These are phyloP conservation scores for Clavelina lepadiformis DNA, from an alignment of 23 tunicate species.

Conservation along the genomic window DNA sequence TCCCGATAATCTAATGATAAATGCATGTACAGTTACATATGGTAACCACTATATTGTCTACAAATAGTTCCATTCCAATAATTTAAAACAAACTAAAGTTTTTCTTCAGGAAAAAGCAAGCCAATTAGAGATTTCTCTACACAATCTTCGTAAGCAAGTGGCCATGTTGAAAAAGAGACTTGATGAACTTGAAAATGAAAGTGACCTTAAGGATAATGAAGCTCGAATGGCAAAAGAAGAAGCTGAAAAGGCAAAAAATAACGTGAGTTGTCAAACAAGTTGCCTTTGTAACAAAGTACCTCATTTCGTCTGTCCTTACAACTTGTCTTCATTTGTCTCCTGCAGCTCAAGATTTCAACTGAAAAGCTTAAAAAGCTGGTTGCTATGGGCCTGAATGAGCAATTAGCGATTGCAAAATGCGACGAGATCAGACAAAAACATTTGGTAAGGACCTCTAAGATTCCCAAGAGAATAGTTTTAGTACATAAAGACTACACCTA, in stretches of 20 bases:
- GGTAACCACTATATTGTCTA: no score
- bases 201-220: constrained; percentile 23
- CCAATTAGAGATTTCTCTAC: constrained; percentile 22
- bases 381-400: constrained; percentile 45
- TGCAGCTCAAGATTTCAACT: constrained; percentile 38
- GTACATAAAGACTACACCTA: no score
- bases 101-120: constrained; percentile 29
- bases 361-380: constrained; percentile 63
- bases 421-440: constrained; percentile 26
- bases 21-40: no score
- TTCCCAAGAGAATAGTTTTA: no score
- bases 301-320: background rate
- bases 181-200: constrained; percentile 53
- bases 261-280: constrained; percentile 17
- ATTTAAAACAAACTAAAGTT: no score
- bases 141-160: constrained; percentile 55
- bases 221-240: constrained; percentile 13
- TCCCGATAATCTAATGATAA: no score
- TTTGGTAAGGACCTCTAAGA: no score
- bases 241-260: constrained; percentile 36
- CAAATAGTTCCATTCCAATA: no score
- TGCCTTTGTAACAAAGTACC: background rate
- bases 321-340: background rate
- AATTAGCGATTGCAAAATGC: constrained; percentile 31
- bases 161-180: constrained; percentile 56